Base-by-base conservation (phyloP, 2,888 invertebrate species). In the Brenthis hecate region DNA sequence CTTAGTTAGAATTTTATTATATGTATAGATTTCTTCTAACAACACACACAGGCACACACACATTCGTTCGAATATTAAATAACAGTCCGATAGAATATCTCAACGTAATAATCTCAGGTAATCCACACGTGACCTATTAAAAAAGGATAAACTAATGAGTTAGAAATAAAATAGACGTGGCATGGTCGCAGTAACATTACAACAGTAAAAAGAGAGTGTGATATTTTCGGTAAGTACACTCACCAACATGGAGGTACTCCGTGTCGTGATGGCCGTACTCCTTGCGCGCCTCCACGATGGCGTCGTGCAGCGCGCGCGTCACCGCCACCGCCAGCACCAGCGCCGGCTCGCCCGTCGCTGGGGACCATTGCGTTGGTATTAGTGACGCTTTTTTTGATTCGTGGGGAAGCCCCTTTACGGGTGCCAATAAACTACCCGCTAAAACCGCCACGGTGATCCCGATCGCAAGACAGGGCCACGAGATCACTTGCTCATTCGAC, bases 191-290 rank as follows among this genome's bases (percentile, higher is more conserved):
- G 23, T 28, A 2, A 28, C 36, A 13, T 6, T 51, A 43, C 28
- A 13, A 14, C 2, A 13, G 14, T 0, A 50, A 6, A 36, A 47
- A 19, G 4, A 47, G 6, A 28, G 36, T 8, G 36, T 36, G 1
- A 8, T 43, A 43, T 43, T 3, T 43, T 48, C 2, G 13, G 8
- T 13, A 5, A 19, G 28, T 28, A 4, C 28, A 28, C 87, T 88
- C 83, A 96, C 96, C 93, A 61, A 96, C 85, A 66, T 85, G 79
- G 65, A 93, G 90, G 95, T 95, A 96, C 6, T 91, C 87, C 0
- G 80, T 82, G 65, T 93, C 90, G 0, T 76, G 77, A 55, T 93
- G 84, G 48, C 94, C 94, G 67, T 93, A 93, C 78, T 96, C 95
- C 19, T 80, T 84, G 73, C 96, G 88, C 0, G 95, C 95, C 11